Evolutionary conservation across 92 coral and sea anemone species (phyloP).

Genomic region (Plumapathes pennacea): DNA sequence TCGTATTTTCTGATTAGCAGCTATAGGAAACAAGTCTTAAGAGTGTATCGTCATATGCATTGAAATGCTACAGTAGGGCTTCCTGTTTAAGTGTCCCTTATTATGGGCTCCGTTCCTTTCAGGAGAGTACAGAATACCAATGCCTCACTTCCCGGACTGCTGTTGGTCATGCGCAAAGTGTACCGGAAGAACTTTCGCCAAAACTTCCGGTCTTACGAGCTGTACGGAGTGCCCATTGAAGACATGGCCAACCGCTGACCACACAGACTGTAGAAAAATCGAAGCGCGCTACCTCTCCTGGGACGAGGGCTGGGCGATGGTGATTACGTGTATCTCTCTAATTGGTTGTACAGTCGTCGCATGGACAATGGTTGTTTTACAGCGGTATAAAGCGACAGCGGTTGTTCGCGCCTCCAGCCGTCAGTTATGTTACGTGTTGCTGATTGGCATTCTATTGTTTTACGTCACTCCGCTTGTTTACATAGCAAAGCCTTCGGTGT

Average conservation of each 20-base stretch:
- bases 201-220: conserved; percentile 47
- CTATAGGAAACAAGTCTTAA: no score
- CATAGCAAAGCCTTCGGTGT: conserved; percentile 37
- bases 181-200: conserved; percentile 50
- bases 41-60: no score
- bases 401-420: conserved; percentile 75
- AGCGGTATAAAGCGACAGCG: conserved; percentile 46
- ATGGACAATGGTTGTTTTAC: conserved; percentile 40
- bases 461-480: conserved; percentile 53
- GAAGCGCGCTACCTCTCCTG: conserved; percentile 46
- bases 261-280: conserved; percentile 55
- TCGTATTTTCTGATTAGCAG: no score
- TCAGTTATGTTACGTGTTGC: conserved; percentile 60
- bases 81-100: no score
- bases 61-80: no score
- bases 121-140: conserved; percentile 61
- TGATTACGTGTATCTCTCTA: conserved; percentile 45
- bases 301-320: conserved; percentile 49
- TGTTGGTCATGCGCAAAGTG: conserved; percentile 77
- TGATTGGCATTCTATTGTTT: conserved; percentile 59
- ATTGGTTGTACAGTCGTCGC: conserved; percentile 30
- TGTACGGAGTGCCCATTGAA: conserved; percentile 65
- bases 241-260: conserved; percentile 61
- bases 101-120: no score
- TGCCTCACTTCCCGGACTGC: conserved; percentile 68